phyloP scores from a whole-genome alignment of 2,888 invertebrate species.

The Apocheima hispidaria region DNA sequence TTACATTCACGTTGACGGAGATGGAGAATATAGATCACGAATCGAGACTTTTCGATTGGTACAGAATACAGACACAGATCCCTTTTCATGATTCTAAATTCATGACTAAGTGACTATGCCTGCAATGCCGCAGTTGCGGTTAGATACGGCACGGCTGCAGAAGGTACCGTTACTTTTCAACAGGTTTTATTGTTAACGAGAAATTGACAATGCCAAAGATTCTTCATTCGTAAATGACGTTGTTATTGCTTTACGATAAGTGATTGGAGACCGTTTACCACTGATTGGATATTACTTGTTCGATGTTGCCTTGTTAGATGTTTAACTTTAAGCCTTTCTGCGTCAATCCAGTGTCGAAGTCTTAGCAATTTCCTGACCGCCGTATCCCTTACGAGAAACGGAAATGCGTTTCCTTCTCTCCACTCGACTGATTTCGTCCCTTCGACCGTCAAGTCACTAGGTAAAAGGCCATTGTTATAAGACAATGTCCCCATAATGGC shows the following conservation, averaged over 20 bases:
- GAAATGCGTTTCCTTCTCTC: constrained; percentile 75
- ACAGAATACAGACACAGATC: too few species aligned
- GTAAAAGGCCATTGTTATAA: constrained; percentile 63
- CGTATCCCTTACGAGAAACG: constrained; percentile 60
- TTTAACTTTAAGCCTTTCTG: constrained; percentile 18
- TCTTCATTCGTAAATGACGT: background rate
- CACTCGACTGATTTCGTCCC: constrained; percentile 63
- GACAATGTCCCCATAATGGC: constrained; percentile 56
- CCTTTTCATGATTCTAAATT: too few species aligned
- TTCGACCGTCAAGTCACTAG: constrained; percentile 52
- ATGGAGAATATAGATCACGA: too few species aligned
- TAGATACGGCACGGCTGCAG: constrained; percentile 6
- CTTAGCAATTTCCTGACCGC: constrained; percentile 51
- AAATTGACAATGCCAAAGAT: background rate
- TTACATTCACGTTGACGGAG: too few species aligned
- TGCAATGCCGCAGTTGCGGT: constrained; percentile 13
- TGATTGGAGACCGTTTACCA: background rate
- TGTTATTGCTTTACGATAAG: background rate
- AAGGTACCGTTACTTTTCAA: constrained; percentile 22
- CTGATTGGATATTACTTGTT: background rate
- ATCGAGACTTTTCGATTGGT: too few species aligned
- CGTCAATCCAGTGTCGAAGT: constrained; percentile 43
- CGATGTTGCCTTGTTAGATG: background rate
- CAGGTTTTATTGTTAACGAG: constrained; percentile 3
- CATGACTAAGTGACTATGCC: too few species aligned